A percentile compares a stretch with the other conserved stretches of the same genome.
Conservation (phyloP, 2,888 invertebrate species). For the Pyrochroa serraticornis region DNA sequence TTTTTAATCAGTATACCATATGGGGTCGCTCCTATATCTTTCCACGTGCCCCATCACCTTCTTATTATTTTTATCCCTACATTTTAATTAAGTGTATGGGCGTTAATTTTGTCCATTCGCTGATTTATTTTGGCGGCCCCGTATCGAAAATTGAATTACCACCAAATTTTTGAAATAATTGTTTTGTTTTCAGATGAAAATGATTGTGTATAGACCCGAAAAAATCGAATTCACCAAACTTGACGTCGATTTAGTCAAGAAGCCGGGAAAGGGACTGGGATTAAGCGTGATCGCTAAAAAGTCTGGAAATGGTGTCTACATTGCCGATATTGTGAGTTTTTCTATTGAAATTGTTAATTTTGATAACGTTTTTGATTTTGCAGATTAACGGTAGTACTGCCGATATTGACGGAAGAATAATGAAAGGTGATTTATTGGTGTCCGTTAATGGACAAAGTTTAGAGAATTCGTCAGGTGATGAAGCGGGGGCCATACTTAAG, state of each 20-base stretch:
- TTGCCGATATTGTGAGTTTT: conserved; percentile 86
- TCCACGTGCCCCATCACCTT: no score
- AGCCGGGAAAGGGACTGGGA: conserved; percentile 87
- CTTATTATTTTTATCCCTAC: no score
- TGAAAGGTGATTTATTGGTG: conserved; percentile 89
- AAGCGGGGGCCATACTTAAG: conserved; percentile 89
- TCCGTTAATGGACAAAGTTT: conserved; percentile 89
- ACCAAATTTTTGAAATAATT: background rate
- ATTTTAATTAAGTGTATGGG: no score
- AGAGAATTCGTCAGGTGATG: conserved; percentile 75
- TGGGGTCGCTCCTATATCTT: no score
- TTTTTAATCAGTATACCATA: no score
- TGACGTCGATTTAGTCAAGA: conserved; percentile 85
- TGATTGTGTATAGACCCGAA: conserved; percentile 81
- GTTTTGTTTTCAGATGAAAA: conserved; percentile 68
- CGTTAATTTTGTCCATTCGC: no score
- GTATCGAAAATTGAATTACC: background rate
- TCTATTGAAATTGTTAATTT: conserved; percentile 28
- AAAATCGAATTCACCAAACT: conserved; percentile 73
- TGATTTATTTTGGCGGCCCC: no score
- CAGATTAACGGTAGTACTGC: conserved; percentile 90
- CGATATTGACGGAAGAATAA: conserved; percentile 84
- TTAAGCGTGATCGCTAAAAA: conserved; percentile 83
- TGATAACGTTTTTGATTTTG: conserved; percentile 16
- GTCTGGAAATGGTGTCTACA: conserved; percentile 82